phyloP scores from a whole-genome alignment of 2,888 invertebrate species.

The Pterostichus niger region DNA sequence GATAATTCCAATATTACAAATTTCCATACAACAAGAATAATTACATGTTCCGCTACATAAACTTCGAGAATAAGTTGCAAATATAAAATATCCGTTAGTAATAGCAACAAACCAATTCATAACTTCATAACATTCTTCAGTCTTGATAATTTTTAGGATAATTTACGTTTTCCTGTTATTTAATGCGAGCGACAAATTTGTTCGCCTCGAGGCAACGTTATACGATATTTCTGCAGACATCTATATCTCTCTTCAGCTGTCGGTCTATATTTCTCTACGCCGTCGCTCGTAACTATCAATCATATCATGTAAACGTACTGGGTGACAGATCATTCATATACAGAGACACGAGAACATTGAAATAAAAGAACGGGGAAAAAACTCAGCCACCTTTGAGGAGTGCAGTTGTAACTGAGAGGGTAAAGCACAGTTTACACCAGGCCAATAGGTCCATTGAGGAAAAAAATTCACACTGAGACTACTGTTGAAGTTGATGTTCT shows the following conservation, averaged over 20 bases:
- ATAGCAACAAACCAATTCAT: slow-evolving; percentile 46
- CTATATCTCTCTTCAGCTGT: slow-evolving; percentile 64
- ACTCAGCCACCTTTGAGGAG: slow-evolving; percentile 31
- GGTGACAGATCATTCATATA: slow-evolving; percentile 66
- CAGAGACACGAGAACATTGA: slow-evolving; percentile 55
- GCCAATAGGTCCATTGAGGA: background rate
- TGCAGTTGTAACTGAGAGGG: background rate
- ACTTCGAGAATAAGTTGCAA: slow-evolving; percentile 41
- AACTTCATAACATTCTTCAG: slow-evolving; percentile 28
- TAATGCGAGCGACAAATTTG: slow-evolving; percentile 60
- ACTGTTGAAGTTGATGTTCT: too few species aligned
- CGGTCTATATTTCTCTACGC: slow-evolving; percentile 55
- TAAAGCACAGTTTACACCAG: slow-evolving; percentile 11
- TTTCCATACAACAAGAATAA: slow-evolving; percentile 46
- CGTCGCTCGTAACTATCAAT: slow-evolving; percentile 67
- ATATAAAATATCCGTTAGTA: slow-evolving; percentile 53
- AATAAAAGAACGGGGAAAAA: slow-evolving; percentile 38
- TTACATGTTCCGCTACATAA: slow-evolving; percentile 53
- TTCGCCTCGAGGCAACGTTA: slow-evolving; percentile 8
- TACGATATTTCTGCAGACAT: slow-evolving; percentile 61
- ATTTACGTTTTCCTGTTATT: slow-evolving; percentile 65
- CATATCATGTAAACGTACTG: slow-evolving; percentile 66
- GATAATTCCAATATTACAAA: slow-evolving; percentile 17
- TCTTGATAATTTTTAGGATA: slow-evolving; percentile 49
- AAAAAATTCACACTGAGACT: background rate